A percentile compares a stretch with the other conserved stretches of the same genome.
phyloP scores from a whole-genome alignment of 2,113 vertebrate genomes.

The Dromas ardeola region DNA sequence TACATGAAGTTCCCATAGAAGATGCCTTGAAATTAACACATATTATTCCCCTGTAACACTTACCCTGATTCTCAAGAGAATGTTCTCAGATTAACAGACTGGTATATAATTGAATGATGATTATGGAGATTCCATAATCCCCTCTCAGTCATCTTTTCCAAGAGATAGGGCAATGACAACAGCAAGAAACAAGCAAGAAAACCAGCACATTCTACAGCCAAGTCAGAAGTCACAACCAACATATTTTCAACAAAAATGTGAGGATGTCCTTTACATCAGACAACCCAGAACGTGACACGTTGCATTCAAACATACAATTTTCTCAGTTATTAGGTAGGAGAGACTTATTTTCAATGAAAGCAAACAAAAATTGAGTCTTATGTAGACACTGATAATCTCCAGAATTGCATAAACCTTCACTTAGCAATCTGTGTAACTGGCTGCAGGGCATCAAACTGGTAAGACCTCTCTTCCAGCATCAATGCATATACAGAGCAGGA shows the following conservation, averaged over 20 bases:
- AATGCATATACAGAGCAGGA: background rate
- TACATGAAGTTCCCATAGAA: background rate
- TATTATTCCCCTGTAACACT: background rate
- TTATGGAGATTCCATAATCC: constrained; percentile 27
- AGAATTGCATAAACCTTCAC: background rate
- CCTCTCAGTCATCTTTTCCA: constrained; percentile 13
- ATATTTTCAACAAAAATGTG: background rate
- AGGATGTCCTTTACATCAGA: background rate
- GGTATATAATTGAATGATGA: background rate
- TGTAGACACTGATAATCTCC: background rate
- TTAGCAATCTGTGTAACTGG: background rate
- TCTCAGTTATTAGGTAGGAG: background rate
- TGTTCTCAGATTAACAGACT: background rate
- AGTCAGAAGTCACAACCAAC: background rate
- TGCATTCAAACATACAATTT: background rate
- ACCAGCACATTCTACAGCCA: background rate
- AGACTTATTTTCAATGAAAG: background rate
- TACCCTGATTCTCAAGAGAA: constrained; percentile 34
- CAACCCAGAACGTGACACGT: background rate
- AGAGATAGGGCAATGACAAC: background rate
- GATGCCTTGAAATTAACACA: background rate
- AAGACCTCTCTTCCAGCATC: background rate
- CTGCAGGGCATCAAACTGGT: background rate
- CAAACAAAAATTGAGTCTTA: background rate
- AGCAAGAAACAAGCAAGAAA: constrained; percentile 21